Evolutionary conservation across 2,888 invertebrate species (phyloP), one percentile per base, ranked within the genome.

Genomic region (Vanessa cardui): DNA sequence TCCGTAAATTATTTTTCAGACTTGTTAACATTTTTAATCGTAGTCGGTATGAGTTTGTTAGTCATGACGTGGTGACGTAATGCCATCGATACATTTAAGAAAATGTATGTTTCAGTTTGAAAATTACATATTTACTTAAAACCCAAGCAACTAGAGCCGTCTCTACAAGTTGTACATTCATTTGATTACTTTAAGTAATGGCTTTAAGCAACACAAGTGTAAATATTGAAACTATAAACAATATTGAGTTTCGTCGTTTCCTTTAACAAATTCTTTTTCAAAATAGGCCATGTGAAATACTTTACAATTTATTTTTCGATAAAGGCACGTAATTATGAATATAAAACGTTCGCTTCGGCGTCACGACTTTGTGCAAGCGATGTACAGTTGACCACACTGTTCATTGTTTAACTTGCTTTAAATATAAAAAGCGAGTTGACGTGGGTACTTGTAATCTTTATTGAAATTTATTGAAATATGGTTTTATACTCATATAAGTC

Each of bases 51-150:
- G 60, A 39, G 18, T 33, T 56, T 50, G 50, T 68, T 71, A 65
- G 68, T 71, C 68, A 71, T 39, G 39, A 9, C 20, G 45, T 33
- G 66, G 33, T 70, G 70, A 70, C 66, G 70, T 64, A 64, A 70
- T 58, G n/a, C n/a, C 26, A 45, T 67, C 58, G 50, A 67, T 67
- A 63, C 54, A 46, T 33, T 54, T 52, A 16, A 56, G 33, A 56
- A 56, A 56, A 39, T 39, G n/a, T 54, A 2, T 16, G 16, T 31
- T 54, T 54, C 52, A 54, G 52, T 16, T 54, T 26, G 52, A 16
- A 54, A 54, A 31, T 31, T 31, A 54, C 16, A 31, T 16, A 26
- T 52, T 31, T 52, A 7, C 6, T n/a, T 39, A 2, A 39, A 39
- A 39, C 12, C 9, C 9, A 39, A 39, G 9, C 9, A 39, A 4